A percentile compares a stretch with the other conserved stretches of the same genome.
Conservation (phyloP, 2,797 vertebrate species). For the Notoglanidium macrostoma region DNA sequence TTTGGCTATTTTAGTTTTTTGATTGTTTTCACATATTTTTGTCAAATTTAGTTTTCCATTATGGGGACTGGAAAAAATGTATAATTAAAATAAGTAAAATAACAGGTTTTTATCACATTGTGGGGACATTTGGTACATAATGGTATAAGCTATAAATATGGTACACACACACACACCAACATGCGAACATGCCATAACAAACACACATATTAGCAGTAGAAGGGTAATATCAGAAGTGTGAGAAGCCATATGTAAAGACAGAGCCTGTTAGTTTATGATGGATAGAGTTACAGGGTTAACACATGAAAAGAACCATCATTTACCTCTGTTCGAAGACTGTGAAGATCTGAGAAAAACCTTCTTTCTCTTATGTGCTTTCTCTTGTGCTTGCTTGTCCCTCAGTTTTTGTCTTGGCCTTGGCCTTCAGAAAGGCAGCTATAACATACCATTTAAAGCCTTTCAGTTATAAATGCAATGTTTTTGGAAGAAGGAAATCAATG, state of each 20-base stretch:
- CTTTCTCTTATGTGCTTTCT: neutral
- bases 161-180: too few relatives aligned
- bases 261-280: neutral
- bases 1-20: too few relatives aligned
- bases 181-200: too few relatives aligned
- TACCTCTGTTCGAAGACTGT: neutral
- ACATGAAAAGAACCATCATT: constrained; percentile 6
- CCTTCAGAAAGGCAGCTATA: neutral
- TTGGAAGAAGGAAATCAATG: neutral
- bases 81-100: too few relatives aligned
- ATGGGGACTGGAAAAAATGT: too few relatives aligned
- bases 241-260: neutral
- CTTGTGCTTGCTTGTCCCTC: neutral
- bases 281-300: constrained; percentile 3
- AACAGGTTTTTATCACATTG: too few relatives aligned
- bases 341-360: neutral
- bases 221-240: neutral
- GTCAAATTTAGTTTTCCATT: too few relatives aligned
- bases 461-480: neutral
- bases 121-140: too few relatives aligned
- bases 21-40: too few relatives aligned
- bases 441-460: neutral
- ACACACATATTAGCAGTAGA: neutral
- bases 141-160: too few relatives aligned
- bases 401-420: neutral